Evolutionary conservation across 2,888 invertebrate genomes (phyloP).

Genomic region (Leptinotarsa peninsularis): DNA sequence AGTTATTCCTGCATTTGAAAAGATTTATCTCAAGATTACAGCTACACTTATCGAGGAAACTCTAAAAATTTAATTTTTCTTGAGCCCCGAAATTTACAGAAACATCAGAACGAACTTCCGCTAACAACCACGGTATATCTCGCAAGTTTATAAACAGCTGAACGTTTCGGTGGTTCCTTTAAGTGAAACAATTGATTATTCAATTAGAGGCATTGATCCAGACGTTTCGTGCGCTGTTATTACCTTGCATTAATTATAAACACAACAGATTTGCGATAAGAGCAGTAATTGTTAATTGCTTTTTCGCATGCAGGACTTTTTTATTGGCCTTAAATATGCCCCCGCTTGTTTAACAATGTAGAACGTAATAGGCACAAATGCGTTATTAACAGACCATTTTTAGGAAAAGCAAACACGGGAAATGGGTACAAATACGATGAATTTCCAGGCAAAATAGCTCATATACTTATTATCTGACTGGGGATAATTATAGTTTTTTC

Average conservation of each 20-base stretch:
- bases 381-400: conserved; percentile 40
- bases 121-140: conserved; percentile 15
- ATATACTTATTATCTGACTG: not conserved
- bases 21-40: too few relatives aligned
- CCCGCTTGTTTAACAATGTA: conserved; percentile 61
- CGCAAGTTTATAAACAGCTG: conserved; percentile 26
- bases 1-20: not conserved
- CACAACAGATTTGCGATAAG: conserved; percentile 67
- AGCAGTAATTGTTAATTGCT: conserved; percentile 67
- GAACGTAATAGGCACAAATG: conserved; percentile 51
- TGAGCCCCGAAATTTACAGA: too few relatives aligned
- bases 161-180: conserved; percentile 40
- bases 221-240: conserved; percentile 65
- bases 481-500: not conserved
- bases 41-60: not conserved
- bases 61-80: not conserved
- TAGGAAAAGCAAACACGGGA: conserved; percentile 26
- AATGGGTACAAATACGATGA: conserved; percentile 18
- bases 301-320: conserved; percentile 65
- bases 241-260: conserved; percentile 67
- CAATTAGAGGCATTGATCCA: conserved; percentile 65
- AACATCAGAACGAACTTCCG: not conserved
- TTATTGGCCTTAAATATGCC: conserved; percentile 58
- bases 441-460: conserved; percentile 7
- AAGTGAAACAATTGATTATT: conserved; percentile 64